Base-by-base conservation (phyloP, 2,888 invertebrate species). In the Pantelozetes paolii region DNA sequence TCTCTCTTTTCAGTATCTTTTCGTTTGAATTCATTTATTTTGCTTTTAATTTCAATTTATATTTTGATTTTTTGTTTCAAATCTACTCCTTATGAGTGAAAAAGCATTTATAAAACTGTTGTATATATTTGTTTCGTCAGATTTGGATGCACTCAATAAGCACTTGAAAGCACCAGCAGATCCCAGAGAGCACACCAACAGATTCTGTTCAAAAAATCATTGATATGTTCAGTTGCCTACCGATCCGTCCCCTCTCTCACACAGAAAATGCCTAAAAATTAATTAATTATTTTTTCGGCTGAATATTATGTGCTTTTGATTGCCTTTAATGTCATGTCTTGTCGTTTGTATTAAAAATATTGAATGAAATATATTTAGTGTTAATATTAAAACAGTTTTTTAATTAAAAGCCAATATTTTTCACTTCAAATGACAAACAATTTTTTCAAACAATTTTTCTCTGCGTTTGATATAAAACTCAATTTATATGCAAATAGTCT, bases 1-100 rank as follows among this genome's bases (percentile, higher is more conserved):
- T 67, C 20, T n/a, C 67, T 67, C 23, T 67, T 69, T 23, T 28
- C 15, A 9, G 45, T 6, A 28, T 54, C n/a, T 30, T 40, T n/a
- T 36, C 32, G 5, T 42, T 2, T 42, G 26, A 69, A 42, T 69
- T 69, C 23, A 69, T 42, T 45, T 69, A 45, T 69, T 69, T 45
- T 67, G n/a, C 36, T 40, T 67, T 42, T 45, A 45, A 69, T 45
- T 69, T 69, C 67, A 67, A 69, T 69, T 36, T 64, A 64, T 64
- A 64, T 64, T 64, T 64, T 64, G 32, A 36, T 36, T 32, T 59
- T 36, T 15, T 57, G 15, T 28, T 30, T 23, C 15, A 23, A 26
- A 54, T 45, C 15, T 57, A 28, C 57, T 57, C 28, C 32, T 64
- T 36, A 11, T 18, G 36, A 64, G 9, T 20, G 9, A 57, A 57